A percentile compares a stretch with the other conserved stretches of the same genome.
Conservation (phyloP, 2,888 invertebrate genomes). For the Aphidius colemani region DNA sequence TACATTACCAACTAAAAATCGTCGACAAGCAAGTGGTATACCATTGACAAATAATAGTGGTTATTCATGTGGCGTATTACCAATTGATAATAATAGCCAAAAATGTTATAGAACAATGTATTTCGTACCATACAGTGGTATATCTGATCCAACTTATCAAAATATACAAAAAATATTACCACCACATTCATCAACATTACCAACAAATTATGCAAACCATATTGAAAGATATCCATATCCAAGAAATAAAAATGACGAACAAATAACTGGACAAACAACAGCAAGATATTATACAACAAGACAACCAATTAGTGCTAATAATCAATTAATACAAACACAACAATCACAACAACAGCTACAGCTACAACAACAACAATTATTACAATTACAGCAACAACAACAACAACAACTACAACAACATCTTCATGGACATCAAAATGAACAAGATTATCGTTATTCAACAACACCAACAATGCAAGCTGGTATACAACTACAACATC, state of each 20-base stretch:
- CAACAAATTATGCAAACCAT: constrained; percentile 52
- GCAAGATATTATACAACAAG: constrained; percentile 46
- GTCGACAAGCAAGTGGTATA: constrained; percentile 27
- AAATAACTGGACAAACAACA: constrained; percentile 30
- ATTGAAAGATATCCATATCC: constrained; percentile 56
- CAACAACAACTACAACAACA: constrained; percentile 48
- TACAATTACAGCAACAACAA: constrained; percentile 40
- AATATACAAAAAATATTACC: constrained; percentile 55
- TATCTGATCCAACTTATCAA: constrained; percentile 56
- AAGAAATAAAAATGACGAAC: constrained; percentile 41
- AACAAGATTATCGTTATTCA: constrained; percentile 42
- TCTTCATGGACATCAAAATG: constrained; percentile 52
- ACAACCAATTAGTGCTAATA: constrained; percentile 25
- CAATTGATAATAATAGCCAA: constrained; percentile 32
- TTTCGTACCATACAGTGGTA: constrained; percentile 55
- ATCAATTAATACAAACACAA: constrained; percentile 3
- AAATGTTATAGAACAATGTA: constrained; percentile 58
- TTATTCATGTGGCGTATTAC: constrained; percentile 44
- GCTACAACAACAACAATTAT: constrained; percentile 27
- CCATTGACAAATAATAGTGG: constrained; percentile 34
- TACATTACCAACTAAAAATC: constrained; percentile 38
- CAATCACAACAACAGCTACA: constrained; percentile 20
- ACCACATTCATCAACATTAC: constrained; percentile 43
- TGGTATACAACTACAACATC: constrained; percentile 45
- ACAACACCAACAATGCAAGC: constrained; percentile 43